Evolutionary conservation across 2,113 vertebrate species (phyloP), one percentile per base, ranked within the genome.

Genomic region (Corythaixoides concolor): DNA sequence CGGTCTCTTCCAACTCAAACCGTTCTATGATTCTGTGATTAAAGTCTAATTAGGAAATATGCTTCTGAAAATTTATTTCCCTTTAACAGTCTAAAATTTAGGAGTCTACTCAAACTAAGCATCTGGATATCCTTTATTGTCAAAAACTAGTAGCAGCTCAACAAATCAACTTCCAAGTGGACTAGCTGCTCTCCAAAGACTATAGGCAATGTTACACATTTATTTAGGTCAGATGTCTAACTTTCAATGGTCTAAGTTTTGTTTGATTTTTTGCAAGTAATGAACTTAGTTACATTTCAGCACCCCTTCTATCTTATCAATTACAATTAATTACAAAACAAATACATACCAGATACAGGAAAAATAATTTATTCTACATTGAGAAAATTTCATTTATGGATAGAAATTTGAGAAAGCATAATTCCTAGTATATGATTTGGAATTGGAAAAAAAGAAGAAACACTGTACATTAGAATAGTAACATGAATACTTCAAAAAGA

Each of bases 131-230:
- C 7, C 22, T 77, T 64, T 69, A 53, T 11, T 47, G 15, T 28
- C 37, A 83, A n/a, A 60, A 3, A 32, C 11, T 18, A 20, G 21
- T 10, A 66, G 8, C 2, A 86, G 24, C 50, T 17, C 27, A 33
- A 50, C 0, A 1, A 55, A 35, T 52, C 24, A 70, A 22, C n/a
- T 55, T 78, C 21, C 1, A 5, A 37, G 11, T 26, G 5, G 17
- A 75, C 15, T 28, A 59, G 8, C 18, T 86, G 6, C 8, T 84
- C 14, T 80, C 24, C n/a, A 60, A 62, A 93, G 33, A 30, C 26
- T 18, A 32, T 1, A 47, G 32, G 37, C 5, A 52, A 53, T 12
- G 1, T 33, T 32, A 58, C 28, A 12, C 21, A 33, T 2, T 62
- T 59, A 22, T 41, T 85, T 84, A 30, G 21, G 28, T 56, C 41